Percentiles rank a stretch among this genome's conserved stretches.
Evolutionary conservation across 2,797 vertebrate species (phyloP).

Genomic region (Falco columbarius): DNA sequence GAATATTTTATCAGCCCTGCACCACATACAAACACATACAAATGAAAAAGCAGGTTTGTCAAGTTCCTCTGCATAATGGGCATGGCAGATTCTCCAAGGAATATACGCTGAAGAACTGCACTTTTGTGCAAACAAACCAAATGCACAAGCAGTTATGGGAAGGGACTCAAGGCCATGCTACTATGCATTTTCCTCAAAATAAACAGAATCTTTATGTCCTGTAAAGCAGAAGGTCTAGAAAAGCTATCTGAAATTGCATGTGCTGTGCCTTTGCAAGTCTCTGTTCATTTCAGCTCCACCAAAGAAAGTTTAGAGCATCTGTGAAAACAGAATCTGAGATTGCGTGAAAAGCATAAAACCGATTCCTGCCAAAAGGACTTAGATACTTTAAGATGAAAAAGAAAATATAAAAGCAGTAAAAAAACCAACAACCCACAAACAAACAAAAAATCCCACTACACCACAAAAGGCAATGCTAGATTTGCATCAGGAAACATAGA

Average conservation of each 20-base stretch:
- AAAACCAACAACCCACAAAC: background rate
- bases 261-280: background rate
- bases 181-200: background rate
- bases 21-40: background rate
- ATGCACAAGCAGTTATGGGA: background rate
- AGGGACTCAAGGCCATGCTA: background rate
- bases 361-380: background rate
- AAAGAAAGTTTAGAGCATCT: background rate
- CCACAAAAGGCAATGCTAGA: background rate
- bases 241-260: background rate
- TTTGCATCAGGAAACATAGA: background rate
- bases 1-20: background rate
- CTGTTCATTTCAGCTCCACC: background rate
- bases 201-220: background rate
- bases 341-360: background rate
- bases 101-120: background rate
- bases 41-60: background rate
- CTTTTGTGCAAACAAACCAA: background rate
- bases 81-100: background rate
- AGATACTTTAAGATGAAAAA: background rate
- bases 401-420: background rate
- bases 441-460: background rate
- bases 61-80: background rate
- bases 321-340: background rate
- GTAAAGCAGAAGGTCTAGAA: background rate